Percentiles rank a stretch among this genome's conserved stretches.
phyloP scores from a whole-genome alignment of 2,113 vertebrate species.

The Apeltes quadracus region DNA sequence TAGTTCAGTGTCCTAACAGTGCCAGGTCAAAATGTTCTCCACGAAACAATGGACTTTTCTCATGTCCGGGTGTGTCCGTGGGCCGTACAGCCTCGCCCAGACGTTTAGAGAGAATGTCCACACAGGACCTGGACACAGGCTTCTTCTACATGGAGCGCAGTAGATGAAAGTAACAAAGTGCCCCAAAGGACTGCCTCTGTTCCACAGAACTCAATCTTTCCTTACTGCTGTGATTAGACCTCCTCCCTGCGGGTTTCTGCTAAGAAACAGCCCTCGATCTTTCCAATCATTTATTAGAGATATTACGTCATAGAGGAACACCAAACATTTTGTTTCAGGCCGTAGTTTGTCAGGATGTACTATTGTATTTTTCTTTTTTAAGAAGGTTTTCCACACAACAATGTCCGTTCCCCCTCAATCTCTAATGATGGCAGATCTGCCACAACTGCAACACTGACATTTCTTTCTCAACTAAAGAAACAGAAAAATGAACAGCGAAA shows the following conservation, averaged over 20 bases:
- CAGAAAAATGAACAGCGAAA: background rate
- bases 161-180: constrained; percentile 50
- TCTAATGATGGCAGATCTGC: background rate
- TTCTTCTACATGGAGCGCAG: constrained; percentile 33
- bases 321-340: background rate
- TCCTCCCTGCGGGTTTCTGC: constrained; percentile 48
- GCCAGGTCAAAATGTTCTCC: constrained; percentile 18
- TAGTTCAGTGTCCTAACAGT: constrained; percentile 22
- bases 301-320: background rate
- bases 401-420: background rate
- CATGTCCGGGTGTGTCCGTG: constrained; percentile 36
- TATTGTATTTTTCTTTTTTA: background rate
- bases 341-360: background rate
- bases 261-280: constrained; percentile 43
- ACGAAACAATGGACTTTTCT: constrained; percentile 43
- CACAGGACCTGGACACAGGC: constrained; percentile 34
- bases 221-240: constrained; percentile 60
- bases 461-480: background rate
- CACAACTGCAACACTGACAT: background rate
- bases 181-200: constrained; percentile 45
- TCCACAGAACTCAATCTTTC: constrained; percentile 53
- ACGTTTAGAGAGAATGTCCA: constrained; percentile 37
- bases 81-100: constrained; percentile 34
- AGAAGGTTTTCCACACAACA: background rate
- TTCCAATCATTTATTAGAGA: background rate